Evolutionary conservation across 92 coral and sea anemone species (phyloP), one percentile per base, ranked within the genome.

Genomic region (Ricordea florida): DNA sequence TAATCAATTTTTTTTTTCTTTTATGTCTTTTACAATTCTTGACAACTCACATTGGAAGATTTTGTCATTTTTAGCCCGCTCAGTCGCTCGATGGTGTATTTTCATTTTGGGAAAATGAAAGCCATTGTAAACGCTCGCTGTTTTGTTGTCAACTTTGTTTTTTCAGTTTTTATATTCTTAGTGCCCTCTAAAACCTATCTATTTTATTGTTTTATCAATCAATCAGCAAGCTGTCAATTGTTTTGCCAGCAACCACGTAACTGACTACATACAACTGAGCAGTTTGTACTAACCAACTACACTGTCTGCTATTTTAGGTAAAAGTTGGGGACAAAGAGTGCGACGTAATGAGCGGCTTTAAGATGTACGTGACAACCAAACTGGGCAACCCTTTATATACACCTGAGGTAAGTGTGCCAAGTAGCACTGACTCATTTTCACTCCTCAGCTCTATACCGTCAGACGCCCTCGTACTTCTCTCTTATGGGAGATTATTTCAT

Each of bases 311-410:
- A n/a, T 33, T 15, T 40, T 26, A 74, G 94, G 94, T 91, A 35
- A 91, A 91, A 80, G 97, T 91, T 42, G 97, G 97, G 25, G 97
- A 91, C 62, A 91, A 91, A 46, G 97, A 91, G 56, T 85, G 92
- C 46, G 97, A 91, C 57, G 97, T 91, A 55, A 91, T 91, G 97
- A 83, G 80, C 35, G 97, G 97, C 43, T 91, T 91, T 64, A 91
- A 55, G 42, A 91, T 91, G 93, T 87, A 83, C 66, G 53, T 91
- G 45, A 91, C 97, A 16, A 91, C 97, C 14, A 91, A 91, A 53
- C 88, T 91, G 18, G 97, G 97, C 58, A 91, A 91, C 69, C 97
- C 97, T 10, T 90, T 93, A 3, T 91, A 91, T 64, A 91, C 97
- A 13, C 97, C 97, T 11, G 97, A 91, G 90, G 97, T 91, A 62